Evolutionary conservation across 2,888 invertebrate species (phyloP).

Genomic region (Lasioglossum zephyrum): DNA sequence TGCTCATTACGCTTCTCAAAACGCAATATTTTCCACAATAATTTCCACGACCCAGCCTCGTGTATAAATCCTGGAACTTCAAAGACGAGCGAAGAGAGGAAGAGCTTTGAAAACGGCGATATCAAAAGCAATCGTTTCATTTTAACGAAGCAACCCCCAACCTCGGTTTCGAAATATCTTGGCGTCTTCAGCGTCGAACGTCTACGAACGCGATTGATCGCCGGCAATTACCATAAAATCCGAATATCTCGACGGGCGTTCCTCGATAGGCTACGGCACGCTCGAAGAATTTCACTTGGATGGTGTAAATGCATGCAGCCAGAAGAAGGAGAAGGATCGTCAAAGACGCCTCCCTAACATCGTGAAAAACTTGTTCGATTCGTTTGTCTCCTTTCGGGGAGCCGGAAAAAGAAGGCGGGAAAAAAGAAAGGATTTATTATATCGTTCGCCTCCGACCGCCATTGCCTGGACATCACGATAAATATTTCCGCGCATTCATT

Average conservation of each 20-base stretch:
- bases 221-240: constrained; percentile 34
- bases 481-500: constrained; percentile 46
- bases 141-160: constrained; percentile 6
- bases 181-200: background rate
- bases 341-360: constrained; percentile 6
- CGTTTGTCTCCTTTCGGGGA: background rate
- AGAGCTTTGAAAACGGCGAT: constrained; percentile 1
- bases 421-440: constrained; percentile 53
- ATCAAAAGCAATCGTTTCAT: constrained; percentile 18
- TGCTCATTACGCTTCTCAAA: background rate
- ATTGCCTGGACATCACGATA: constrained; percentile 11
- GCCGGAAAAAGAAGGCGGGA: constrained; percentile 34
- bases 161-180: constrained; percentile 4
- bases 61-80: background rate
- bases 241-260: constrained; percentile 6
- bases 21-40: background rate
- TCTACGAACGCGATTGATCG: constrained; percentile 14
- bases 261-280: background rate
- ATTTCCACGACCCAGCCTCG: background rate
- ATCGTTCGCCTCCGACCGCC: background rate
- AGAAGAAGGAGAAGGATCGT: background rate
- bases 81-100: background rate
- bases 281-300: constrained; percentile 9
- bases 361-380: background rate
- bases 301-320: constrained; percentile 22